Base-by-base conservation (phyloP, 2,797 vertebrate genomes). In the Helostoma temminkii region DNA sequence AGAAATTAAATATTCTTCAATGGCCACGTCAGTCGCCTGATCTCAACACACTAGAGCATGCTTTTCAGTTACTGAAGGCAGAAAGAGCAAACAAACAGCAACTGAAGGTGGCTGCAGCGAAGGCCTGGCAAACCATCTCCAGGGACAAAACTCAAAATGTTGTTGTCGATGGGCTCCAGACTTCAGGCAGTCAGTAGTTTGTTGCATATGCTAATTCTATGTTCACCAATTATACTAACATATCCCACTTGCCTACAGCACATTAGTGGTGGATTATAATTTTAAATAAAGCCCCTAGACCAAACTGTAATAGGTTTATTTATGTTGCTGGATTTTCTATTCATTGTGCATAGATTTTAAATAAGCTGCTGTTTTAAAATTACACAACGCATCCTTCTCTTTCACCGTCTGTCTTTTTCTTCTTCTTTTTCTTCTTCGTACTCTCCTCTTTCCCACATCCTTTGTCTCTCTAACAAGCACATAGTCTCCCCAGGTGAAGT, bases 381-480 rank as follows among this genome's bases (percentile, higher is more conserved):
- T 30, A 10, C 52, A 25, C 3, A 0, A 59, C 48, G 52, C 34
- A 19, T 66, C 43, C 37, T 49, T 52, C 47, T 64, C 21, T 68
- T 53, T 59, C 39, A 3, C 52, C 11, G 5, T 65, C 22, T 56
- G 45, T 62, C 60, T 50, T 42, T 58, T 61, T 66, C 32, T 41
- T 66, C 45, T 21, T 6, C 8, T 59, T 15, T 46, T n/a, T 22
- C 9, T 37, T 36, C 61, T 22, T 39, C 19, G 1, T 53, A 37
- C 71, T 26, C 41, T 32, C 56, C 66, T 66, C 28, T 61, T 48
- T 45, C 66, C 47, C 74, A 66, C 48, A 61, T 42, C 57, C 68
- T 82, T 62, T 78, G 46, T 75, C 63, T 83, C 76, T 74, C 78
- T 90, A 91, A 92, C 86, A 83, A 90, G 89, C 80, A 71, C 19